These are phyloP conservation scores for Rhabdomys dilectus DNA, from an alignment of 2,113 vertebrate genomes.

Conservation along the genomic window DNA sequence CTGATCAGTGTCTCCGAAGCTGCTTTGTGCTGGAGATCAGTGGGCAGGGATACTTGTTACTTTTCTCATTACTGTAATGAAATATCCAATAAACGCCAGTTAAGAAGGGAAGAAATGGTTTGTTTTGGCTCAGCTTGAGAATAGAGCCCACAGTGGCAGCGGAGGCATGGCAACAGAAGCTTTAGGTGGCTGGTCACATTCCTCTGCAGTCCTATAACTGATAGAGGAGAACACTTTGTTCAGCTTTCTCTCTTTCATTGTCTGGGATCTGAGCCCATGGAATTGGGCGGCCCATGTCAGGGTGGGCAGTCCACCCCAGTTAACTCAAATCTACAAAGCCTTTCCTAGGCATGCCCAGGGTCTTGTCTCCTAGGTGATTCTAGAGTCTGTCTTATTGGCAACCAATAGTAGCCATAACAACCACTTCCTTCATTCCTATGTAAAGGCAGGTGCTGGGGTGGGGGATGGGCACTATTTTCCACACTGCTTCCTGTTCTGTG, in stretches of 20 bases:
- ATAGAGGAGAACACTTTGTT: not conserved
- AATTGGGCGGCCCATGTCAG: not conserved
- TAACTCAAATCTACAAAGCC: not conserved
- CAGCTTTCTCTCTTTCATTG: not conserved
- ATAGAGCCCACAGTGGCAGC: not conserved
- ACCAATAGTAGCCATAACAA: not conserved
- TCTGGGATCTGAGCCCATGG: not conserved
- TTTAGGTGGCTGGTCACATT: too few relatives aligned
- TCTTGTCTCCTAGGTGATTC: not conserved
- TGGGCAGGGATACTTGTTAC: not conserved
- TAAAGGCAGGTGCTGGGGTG: not conserved
- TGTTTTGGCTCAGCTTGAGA: not conserved
- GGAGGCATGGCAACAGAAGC: not conserved
- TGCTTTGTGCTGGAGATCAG: not conserved
- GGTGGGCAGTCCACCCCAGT: not conserved
- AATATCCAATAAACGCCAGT: not conserved
- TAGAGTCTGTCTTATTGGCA: not conserved
- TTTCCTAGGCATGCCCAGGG: not conserved
- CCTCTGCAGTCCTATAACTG: not conserved
- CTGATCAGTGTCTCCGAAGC: not conserved
- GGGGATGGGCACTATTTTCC: not conserved
- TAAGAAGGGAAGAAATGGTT: not conserved
- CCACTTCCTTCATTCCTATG: not conserved
- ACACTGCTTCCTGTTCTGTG: not conserved
- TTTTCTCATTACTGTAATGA: not conserved